Evolutionary conservation across 2,113 vertebrate genomes (phyloP), one percentile per base, ranked within the genome.

Genomic region (Ramphastos sulfuratus): DNA sequence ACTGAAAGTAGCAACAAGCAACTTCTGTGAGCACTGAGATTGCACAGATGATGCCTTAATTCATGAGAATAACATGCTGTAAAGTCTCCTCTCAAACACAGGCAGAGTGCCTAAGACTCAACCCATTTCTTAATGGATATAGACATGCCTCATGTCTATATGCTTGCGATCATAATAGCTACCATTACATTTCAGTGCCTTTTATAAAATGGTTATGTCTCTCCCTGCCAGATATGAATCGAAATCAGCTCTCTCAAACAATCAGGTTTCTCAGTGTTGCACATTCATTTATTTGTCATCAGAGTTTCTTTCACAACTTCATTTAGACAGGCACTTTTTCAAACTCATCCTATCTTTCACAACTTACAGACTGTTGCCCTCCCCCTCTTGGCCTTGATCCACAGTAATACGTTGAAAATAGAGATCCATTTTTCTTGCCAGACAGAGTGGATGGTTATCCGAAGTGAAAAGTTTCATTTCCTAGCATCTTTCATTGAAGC

Each of bases 391-490:
- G 96, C 90, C 91, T 97, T 97, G 80, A 91, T 96, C 71, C 96
- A 94, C 33, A 82, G 88, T 95, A 96, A 95, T 96, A 87, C 37
- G 81, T 95, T 18, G 77, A 96, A 98, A 97, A 97, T 81, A 87
- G 93, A 97, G 94, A 89, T 55, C 65, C 91, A 98, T 97, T 98
- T 97, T 97, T 98, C 98, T 98, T 97, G 70, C 82, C 79, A 97
- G 97, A 97, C 96, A 97, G 85, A 52, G 76, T 87, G 59, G 91
- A 97, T 96, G 93, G 96, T 96, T 98, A 97, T 98, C 97, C 97
- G 79, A 96, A 98, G 93, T 97, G 95, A 98, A 96, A 97, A 96
- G 95, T 97, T 98, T 97, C 96, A 97, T 97, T 98, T 97, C 95
- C 95, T 74, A 94, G 95, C 93, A 97, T 97, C 96, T 97, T 97